These are phyloP conservation scores for Capromys pilorides DNA, from an alignment of 2,797 vertebrate genomes.

Conservation along the genomic window DNA sequence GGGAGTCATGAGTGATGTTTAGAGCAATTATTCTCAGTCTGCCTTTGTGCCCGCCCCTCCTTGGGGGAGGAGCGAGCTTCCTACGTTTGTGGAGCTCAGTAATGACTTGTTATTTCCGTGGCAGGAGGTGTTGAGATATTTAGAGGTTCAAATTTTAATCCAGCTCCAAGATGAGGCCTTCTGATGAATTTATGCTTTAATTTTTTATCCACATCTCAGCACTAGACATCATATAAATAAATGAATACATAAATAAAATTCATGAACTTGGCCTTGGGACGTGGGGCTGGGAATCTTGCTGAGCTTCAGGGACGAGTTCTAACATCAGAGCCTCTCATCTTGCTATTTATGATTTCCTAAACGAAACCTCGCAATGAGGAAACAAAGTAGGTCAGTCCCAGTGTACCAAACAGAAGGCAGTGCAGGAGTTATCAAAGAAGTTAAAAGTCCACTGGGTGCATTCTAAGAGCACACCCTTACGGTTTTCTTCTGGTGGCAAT, in stretches of 20 bases:
- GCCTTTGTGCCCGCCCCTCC: neutral
- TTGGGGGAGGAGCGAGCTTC: neutral
- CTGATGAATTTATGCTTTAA: constrained; percentile 68
- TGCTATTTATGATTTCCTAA: constrained; percentile 64
- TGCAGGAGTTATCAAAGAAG: constrained; percentile 21
- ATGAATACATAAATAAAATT: constrained; percentile 72
- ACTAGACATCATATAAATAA: constrained; percentile 67
- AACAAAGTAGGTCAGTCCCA: constrained; percentile 67
- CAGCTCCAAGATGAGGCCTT: neutral
- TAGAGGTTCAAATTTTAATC: constrained; percentile 64
- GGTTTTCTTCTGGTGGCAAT: constrained; percentile 46
- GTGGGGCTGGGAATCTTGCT: constrained; percentile 59
- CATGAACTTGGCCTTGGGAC: constrained; percentile 52
- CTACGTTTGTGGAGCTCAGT: constrained; percentile 51
- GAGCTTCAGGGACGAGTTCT: constrained; percentile 59
- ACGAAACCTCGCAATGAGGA: constrained; percentile 66
- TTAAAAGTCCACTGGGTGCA: neutral
- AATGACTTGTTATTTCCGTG: constrained; percentile 59
- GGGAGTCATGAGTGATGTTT: constrained; percentile 41
- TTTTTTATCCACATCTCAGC: constrained; percentile 18
- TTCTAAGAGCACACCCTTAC: neutral
- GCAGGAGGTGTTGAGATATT: constrained; percentile 29
- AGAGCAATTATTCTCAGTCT: constrained; percentile 49
- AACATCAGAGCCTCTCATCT: constrained; percentile 63
- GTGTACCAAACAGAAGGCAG: constrained; percentile 16